phyloP scores from a whole-genome alignment of 2,888 invertebrate genomes.

The Hecatera dysodea region DNA sequence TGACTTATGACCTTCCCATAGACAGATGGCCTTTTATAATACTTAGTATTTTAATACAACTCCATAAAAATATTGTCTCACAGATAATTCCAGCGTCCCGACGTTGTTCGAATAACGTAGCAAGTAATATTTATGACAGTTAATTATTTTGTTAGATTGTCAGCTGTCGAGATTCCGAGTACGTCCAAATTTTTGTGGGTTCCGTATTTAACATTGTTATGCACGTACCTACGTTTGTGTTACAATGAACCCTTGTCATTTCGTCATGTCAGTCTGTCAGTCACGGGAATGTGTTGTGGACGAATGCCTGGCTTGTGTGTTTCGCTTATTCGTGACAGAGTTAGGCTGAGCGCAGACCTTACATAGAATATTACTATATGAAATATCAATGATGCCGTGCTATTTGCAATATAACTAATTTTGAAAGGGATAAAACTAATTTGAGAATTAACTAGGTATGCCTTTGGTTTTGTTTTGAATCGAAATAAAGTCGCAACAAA shows the following conservation, averaged over 20 bases:
- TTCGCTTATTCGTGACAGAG: slow-evolving; percentile 21
- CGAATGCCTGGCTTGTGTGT: not conserved
- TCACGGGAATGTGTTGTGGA: slow-evolving; percentile 31
- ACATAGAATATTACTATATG: not conserved
- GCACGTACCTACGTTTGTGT: slow-evolving; percentile 25
- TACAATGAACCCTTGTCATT: slow-evolving; percentile 52
- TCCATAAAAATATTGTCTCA: not conserved
- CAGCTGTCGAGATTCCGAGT: slow-evolving; percentile 38
- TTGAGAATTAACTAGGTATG: too few species aligned
- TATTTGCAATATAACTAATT: not conserved
- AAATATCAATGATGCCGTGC: not conserved
- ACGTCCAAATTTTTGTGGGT: slow-evolving; percentile 13
- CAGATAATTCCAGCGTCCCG: slow-evolving; percentile 2
- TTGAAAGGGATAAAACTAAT: not conserved
- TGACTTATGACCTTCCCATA: too few species aligned
- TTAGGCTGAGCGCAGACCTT: not conserved
- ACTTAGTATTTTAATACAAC: too few species aligned
- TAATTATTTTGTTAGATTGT: slow-evolving; percentile 52
- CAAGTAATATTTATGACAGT: slow-evolving; percentile 21
- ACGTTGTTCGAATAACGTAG: slow-evolving; percentile 4
- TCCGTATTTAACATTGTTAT: not conserved
- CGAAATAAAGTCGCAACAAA: slow-evolving; percentile 7
- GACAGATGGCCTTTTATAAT: too few species aligned
- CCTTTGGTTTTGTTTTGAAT: not conserved
- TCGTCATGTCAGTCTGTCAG: slow-evolving; percentile 45